Evolutionary conservation across 2,888 invertebrate genomes (phyloP).

Genomic region (Anoncus sp.): DNA sequence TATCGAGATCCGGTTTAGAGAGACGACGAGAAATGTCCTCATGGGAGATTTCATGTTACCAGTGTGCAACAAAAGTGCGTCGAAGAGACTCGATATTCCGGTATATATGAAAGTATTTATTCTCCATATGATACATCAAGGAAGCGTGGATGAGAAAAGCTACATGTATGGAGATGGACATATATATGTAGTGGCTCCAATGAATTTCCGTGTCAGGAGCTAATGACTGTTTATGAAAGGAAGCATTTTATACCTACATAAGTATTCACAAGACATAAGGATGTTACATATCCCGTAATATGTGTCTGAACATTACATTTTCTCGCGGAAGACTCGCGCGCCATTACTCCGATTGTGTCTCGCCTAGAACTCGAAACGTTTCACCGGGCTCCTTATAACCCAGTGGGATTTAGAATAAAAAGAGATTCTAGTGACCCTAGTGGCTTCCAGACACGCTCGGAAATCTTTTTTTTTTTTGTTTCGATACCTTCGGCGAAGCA

Average conservation of each 20-base stretch:
- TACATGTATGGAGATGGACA: background rate
- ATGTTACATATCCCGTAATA: conserved; percentile 36
- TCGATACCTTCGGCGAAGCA: background rate
- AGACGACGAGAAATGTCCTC: conserved; percentile 34
- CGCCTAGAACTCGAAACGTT: conserved; percentile 56
- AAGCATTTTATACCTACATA: conserved; percentile 32
- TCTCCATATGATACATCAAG: conserved; percentile 23
- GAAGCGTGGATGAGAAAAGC: conserved; percentile 33
- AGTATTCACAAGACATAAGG: conserved; percentile 1
- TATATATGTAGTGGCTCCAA: conserved; percentile 1
- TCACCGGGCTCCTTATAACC: conserved; percentile 16
- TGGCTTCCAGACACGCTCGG: conserved; percentile 45
- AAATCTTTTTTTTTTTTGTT: conserved; percentile 28
- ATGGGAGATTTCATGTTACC: conserved; percentile 15
- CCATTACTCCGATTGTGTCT: conserved; percentile 34
- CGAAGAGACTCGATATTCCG: conserved; percentile 42
- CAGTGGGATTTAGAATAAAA: conserved; percentile 7
- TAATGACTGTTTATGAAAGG: conserved; percentile 43
- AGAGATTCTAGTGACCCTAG: conserved; percentile 35
- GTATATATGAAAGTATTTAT: conserved; percentile 37
- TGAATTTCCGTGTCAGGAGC: conserved; percentile 44
- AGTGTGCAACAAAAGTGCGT: conserved; percentile 1
- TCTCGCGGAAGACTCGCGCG: conserved; percentile 28
- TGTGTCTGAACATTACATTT: conserved; percentile 20
- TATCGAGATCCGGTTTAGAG: conserved; percentile 26